Percentiles rank a stretch among this genome's conserved stretches.
Conservation (phyloP, 2,113 vertebrate genomes). For the Nerophis ophidion region DNA sequence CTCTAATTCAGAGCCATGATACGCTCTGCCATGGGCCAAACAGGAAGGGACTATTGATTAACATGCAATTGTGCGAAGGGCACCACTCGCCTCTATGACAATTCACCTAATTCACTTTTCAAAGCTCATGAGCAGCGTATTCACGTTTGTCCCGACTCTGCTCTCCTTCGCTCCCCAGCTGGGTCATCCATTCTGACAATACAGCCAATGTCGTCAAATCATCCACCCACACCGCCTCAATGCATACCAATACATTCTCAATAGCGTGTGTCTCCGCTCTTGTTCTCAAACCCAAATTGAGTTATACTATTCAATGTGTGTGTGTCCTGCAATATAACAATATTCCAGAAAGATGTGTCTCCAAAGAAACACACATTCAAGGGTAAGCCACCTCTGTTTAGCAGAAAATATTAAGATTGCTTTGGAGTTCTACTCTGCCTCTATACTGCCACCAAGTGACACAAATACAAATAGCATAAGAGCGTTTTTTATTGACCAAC, state of each 20-base stretch:
- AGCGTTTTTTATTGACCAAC: constrained; percentile 19
- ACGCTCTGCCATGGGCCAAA: constrained; percentile 54
- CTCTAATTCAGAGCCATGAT: constrained; percentile 69
- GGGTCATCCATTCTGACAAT: constrained; percentile 11
- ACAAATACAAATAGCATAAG: neutral
- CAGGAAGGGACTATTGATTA: constrained; percentile 56
- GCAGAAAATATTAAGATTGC: neutral
- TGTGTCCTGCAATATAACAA: neutral
- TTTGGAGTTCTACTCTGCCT: neutral
- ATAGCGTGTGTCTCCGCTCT: neutral
- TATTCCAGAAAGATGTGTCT: neutral
- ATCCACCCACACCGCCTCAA: neutral
- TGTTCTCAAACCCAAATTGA: constrained; percentile 1
- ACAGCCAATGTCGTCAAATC: constrained; percentile 2
- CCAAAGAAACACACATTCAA: neutral
- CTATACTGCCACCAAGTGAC: constrained; percentile 46
- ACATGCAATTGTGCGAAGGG: constrained; percentile 33
- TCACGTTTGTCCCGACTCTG: constrained; percentile 12
- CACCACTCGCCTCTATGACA: constrained; percentile 24
- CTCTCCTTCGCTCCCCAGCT: constrained; percentile 17
- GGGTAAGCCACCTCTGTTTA: neutral
- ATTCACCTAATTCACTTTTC: constrained; percentile 41
- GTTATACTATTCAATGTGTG: neutral
- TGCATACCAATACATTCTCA: constrained; percentile 6
- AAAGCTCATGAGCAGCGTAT: constrained; percentile 28